Base-by-base conservation (phyloP, 37 sponge, comb jelly and placozoan species). In the Hexactinellida sp. region DNA sequence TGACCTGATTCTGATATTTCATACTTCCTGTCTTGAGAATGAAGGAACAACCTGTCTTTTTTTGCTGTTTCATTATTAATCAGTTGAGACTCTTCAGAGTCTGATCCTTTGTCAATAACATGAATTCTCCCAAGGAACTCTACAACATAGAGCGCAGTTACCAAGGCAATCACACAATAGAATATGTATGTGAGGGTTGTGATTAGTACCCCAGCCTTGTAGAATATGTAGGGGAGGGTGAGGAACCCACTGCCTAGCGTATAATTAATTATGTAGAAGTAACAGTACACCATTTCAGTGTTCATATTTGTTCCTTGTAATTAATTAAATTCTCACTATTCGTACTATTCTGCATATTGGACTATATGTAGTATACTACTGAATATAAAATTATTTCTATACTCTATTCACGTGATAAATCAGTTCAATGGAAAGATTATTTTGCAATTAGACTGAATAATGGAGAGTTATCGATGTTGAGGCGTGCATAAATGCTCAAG, bases 231-330 rank as follows among this genome's bases (percentile, higher is more conserved):
- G 3, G 76, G 76, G 28, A 63, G 76, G 13, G 19, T 63, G 76
- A 63, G 76, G 76, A 63, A 63, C 34, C 76, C 76, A 63, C 76
- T 63, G 34, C 76, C 76, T 23, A 63, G 76, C 34, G 76, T 63
- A n/a, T 63, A 63, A 23, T 63, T 63, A 7, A 63, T 63, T 21
- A 63, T 63, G 34, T 63, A 63, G 76, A 63, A 63, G 34, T 63
- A 63, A 3, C 28, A 23, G 5, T 63, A 23, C 25, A 63, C 76
- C 16, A 47, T 47, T 19, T 47, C 16, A 47, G 16, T 47, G 52
- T 47, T 47, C 52, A 47, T 47, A n/a, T n/a, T n/a, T n/a, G n/a
- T n/a, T n/a, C n/a, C n/a, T n/a, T n/a, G n/a, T n/a, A n/a, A n/a
- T n/a, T n/a, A n/a, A n/a, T n/a, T n/a, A n/a, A n/a, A n/a, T n/a